Conservation (phyloP, 1,140 invertebrate genomes). For the Gonioctena quinquepunctata region DNA sequence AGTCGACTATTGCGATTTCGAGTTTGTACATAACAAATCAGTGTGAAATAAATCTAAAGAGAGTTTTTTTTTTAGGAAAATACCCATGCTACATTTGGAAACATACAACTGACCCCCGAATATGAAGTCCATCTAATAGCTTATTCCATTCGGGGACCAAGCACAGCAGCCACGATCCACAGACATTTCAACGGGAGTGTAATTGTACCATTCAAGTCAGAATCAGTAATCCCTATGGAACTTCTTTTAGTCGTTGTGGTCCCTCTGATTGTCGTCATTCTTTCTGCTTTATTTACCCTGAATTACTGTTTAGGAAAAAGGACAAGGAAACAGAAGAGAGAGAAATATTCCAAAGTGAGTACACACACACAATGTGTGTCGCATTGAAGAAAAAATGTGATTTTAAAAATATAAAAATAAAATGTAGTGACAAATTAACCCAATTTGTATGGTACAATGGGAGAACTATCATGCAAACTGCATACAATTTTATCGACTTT, state of each 20-base stretch:
- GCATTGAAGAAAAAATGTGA: no score
- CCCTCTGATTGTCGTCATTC: slow-evolving; percentile 19
- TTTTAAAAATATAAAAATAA: no score
- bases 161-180: slow-evolving; percentile 19
- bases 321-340: slow-evolving; percentile 17
- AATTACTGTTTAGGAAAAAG: slow-evolving; percentile 29
- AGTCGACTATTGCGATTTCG: no score
- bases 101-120: slow-evolving; percentile 31
- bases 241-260: slow-evolving; percentile 18
- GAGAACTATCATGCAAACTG: no score
- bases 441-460: no score
- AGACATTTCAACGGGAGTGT: slow-evolving; percentile 16
- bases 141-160: slow-evolving; percentile 48
- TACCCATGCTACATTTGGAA: slow-evolving; percentile 36
- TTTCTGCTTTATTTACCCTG: slow-evolving; percentile 22
- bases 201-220: background rate
- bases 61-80: slow-evolving; percentile 48
- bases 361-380: background rate
- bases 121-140: slow-evolving; percentile 50
- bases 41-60: background rate
- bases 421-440: no score
- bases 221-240: background rate
- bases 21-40: background rate
- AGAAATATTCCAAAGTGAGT: slow-evolving; percentile 6
- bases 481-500: no score